Conservation (phyloP, 2,888 invertebrate genomes). For the Ceriagrion tenellum region DNA sequence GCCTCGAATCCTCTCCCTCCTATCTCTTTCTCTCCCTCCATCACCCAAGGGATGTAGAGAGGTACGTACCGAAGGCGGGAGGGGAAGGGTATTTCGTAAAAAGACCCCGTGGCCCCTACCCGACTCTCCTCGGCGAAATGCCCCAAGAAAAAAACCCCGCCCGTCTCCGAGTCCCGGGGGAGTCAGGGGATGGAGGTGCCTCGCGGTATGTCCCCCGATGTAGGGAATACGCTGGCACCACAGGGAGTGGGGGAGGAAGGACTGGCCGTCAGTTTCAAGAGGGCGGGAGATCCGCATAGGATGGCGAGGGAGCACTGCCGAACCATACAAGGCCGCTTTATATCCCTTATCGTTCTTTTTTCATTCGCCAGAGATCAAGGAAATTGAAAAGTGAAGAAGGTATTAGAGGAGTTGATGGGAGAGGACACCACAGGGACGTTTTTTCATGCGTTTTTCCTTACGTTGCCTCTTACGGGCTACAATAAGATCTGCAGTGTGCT, state of each 20-base stretch:
- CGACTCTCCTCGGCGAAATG: not conserved
- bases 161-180: not conserved
- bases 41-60: constrained; percentile 37
- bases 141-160: not conserved
- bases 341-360: constrained; percentile 46
- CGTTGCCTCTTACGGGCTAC: not conserved
- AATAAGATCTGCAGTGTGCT: no score
- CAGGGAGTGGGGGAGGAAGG: not conserved
- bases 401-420: constrained; percentile 47
- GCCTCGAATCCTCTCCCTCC: constrained; percentile 14
- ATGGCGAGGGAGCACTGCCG: not conserved
- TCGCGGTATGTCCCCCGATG: constrained; percentile 23
- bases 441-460: no score
- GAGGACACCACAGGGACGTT: not conserved
- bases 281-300: not conserved
- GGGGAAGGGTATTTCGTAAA: constrained; percentile 31
- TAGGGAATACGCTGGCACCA: not conserved
- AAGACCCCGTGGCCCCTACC: not conserved
- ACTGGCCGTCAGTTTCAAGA: not conserved
- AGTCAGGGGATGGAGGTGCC: constrained; percentile 37
- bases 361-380: constrained; percentile 61
- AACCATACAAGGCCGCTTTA: constrained; percentile 40
- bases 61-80: not conserved
- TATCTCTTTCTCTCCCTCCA: not conserved
- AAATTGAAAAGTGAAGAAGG: constrained; percentile 63